Evolutionary conservation across 2,113 vertebrate species (phyloP).

Genomic region (Tamias sibiricus): DNA sequence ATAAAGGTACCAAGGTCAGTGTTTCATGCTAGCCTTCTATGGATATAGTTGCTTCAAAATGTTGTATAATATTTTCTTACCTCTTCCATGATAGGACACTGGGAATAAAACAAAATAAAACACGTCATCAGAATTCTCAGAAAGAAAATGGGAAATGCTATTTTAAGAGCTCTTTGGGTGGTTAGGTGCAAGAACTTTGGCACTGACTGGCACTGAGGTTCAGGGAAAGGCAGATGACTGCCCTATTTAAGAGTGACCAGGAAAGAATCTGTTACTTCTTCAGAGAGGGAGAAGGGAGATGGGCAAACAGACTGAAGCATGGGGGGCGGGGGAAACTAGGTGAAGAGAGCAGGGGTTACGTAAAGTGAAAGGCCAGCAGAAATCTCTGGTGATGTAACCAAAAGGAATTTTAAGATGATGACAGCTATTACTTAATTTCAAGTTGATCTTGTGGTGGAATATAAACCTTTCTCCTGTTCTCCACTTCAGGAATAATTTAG

Average conservation of each 20-base stretch:
- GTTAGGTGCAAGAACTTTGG: background rate
- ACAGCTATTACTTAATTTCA: background rate
- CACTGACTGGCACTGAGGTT: background rate
- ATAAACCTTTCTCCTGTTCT: background rate
- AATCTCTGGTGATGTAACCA: background rate
- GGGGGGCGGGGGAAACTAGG: background rate
- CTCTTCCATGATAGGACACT: background rate
- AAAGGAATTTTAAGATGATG: background rate
- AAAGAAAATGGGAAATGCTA: background rate
- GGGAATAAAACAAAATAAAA: background rate
- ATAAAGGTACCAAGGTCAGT: background rate
- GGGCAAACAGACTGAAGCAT: background rate
- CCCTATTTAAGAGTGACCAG: background rate
- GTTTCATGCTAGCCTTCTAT: background rate
- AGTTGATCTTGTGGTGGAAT: background rate
- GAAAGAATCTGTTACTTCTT: background rate
- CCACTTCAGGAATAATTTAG: background rate
- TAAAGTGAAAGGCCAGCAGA: background rate
- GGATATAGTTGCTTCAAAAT: background rate
- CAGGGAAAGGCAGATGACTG: background rate
- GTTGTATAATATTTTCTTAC: background rate
- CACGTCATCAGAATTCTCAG: background rate
- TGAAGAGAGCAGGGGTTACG: background rate
- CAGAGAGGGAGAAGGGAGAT: background rate
- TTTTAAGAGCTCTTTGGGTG: background rate